A percentile compares a stretch with the other conserved stretches of the same genome.
These are phyloP conservation scores for Phania funesta DNA, from an alignment of 2,888 invertebrate genomes.

Conservation along the genomic window DNA sequence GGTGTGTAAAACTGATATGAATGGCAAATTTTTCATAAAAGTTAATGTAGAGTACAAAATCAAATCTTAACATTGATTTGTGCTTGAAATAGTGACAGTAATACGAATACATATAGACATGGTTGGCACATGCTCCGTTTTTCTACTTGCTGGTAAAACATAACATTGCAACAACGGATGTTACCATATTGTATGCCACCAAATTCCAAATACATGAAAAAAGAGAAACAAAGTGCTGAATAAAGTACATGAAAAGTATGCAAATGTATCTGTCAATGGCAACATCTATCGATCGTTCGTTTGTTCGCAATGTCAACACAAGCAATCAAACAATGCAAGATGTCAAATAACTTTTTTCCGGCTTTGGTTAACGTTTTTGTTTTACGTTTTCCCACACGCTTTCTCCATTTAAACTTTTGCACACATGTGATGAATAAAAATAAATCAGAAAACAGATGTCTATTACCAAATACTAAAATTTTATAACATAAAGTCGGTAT, in stretches of 20 bases:
- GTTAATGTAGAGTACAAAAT: background rate
- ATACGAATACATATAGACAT: no score
- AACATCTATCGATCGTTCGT: slow-evolving; percentile 71
- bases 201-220: background rate
- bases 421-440: slow-evolving; percentile 44
- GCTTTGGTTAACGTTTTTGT: slow-evolving; percentile 1
- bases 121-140: slow-evolving; percentile 56
- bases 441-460: slow-evolving; percentile 41
- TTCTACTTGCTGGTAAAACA: slow-evolving; percentile 3
- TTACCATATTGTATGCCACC: background rate
- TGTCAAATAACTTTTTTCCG: slow-evolving; percentile 29
- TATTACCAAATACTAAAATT: slow-evolving; percentile 38
- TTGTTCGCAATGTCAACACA: slow-evolving; percentile 54
- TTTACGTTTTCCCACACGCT: slow-evolving; percentile 46
- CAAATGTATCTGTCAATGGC: slow-evolving; percentile 74
- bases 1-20: no score
- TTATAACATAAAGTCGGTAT: slow-evolving; percentile 33
- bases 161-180: slow-evolving; percentile 49
- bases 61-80: slow-evolving; percentile 18
- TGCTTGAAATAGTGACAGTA: background rate
- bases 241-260: slow-evolving; percentile 68
- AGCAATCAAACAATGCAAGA: slow-evolving; percentile 44
- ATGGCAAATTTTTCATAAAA: no score
- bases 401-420: slow-evolving; percentile 51
- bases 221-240: background rate